Conservation (phyloP, 2,888 invertebrate genomes). For the Linnaemya vulpina region DNA sequence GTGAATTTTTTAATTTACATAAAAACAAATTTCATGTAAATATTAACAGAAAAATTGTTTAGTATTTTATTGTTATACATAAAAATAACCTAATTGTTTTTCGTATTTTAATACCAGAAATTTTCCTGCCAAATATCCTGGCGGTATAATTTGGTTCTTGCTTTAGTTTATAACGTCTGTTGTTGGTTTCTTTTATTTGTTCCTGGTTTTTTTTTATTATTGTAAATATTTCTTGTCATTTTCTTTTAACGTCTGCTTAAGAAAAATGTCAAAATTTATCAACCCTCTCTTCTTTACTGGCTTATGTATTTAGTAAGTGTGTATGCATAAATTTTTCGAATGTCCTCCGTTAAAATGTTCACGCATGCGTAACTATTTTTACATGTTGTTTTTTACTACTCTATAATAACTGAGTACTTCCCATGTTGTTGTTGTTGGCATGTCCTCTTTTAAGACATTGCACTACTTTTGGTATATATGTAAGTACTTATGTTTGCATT, state of each 20-base stretch:
- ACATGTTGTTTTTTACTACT: conserved; percentile 51
- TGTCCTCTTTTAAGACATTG: conserved; percentile 64
- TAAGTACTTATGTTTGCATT: background rate
- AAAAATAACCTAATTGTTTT: conserved; percentile 71
- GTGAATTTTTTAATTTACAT: conserved; percentile 67
- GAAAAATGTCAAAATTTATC: conserved; percentile 64
- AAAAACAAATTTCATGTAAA: conserved; percentile 56
- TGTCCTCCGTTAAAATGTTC: conserved; percentile 72
- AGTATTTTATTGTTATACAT: conserved; percentile 69
- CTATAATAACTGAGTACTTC: conserved; percentile 31
- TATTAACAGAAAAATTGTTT: conserved; percentile 66
- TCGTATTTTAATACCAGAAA: conserved; percentile 43
- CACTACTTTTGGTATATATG: conserved; percentile 41
- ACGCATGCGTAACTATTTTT: conserved; percentile 74
- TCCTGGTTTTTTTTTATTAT: conserved; percentile 16
- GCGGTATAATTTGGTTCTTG: conserved; percentile 52
- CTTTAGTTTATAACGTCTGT: conserved; percentile 67
- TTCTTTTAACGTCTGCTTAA: conserved; percentile 66
- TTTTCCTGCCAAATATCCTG: conserved; percentile 59
- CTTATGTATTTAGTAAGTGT: conserved; percentile 21
- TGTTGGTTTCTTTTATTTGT: conserved; percentile 39
- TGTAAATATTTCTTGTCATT: conserved; percentile 64
- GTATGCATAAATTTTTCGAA: conserved; percentile 18
- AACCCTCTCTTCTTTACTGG: conserved; percentile 63
- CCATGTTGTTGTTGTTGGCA: conserved; percentile 34